Base-by-base conservation (phyloP, 2,888 invertebrate genomes). In the Clepsis dumicolana region DNA sequence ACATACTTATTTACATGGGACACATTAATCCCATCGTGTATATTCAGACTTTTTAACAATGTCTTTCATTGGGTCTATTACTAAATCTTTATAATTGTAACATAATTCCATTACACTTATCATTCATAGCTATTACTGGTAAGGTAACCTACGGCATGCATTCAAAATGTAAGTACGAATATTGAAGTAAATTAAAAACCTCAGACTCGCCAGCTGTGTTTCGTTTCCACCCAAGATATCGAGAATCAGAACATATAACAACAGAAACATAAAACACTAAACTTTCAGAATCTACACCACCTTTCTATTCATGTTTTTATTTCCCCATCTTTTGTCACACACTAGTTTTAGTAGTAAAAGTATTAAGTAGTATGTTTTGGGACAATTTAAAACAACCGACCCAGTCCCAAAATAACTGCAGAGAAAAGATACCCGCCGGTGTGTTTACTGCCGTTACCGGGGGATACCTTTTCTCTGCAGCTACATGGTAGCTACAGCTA, bases 1-100 rank as follows among this genome's bases (percentile, higher is more conserved):
- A 77, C 75, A 75, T 73, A 77, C 72, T 72, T 80, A 80, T 78
- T 77, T 79, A 81, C 75, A 77, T 70, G 72, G 77, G 78, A 74
- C 69, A 71, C 70, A 44, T 61, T 32, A 70, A 74, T 76, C 75
- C 78, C 76, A 71, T 75, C 76, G 75, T 80, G 75, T 80, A 82
- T 75, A 80, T 81, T 84, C 82, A 84, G 84, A 84, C 84, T 84
- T 84, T 77, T 80, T 74, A 76, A 76, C 77, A 76, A 76, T 72
- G 80, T 77, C 76, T 76, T 76, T 72, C 48, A 74, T 77, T 73
- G 75, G 77, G 71, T 76, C 74, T 76, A 76, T 72, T 72, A 74
- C 70, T 73, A 75, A 67, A 53, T 38, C 44, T 59, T 53, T 53
- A 38, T 64, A 4, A 59, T 27, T 54, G 56, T 62, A 62, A 44